Conservation (phyloP, 2,888 invertebrate species). For the Phengaris alcon region DNA sequence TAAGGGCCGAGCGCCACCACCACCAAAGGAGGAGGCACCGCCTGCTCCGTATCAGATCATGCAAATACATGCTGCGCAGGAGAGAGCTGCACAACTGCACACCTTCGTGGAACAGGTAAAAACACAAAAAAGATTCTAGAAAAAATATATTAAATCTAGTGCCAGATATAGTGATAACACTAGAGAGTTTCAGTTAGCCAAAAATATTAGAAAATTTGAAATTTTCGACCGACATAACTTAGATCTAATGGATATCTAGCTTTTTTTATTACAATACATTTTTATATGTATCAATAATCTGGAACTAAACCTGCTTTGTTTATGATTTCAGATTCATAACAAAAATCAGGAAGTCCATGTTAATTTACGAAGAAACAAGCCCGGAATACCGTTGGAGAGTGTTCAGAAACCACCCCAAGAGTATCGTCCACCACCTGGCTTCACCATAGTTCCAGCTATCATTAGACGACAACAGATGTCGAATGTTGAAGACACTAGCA, state of each 20-base stretch:
- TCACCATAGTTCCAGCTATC: slow-evolving; percentile 79
- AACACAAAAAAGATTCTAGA: not conserved
- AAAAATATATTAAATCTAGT: not conserved
- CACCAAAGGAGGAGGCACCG: slow-evolving; percentile 58
- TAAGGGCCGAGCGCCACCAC: slow-evolving; percentile 63
- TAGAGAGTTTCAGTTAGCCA: no score
- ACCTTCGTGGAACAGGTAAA: slow-evolving; percentile 69
- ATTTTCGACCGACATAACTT: no score
- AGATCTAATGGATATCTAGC: no score
- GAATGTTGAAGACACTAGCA: slow-evolving; percentile 62
- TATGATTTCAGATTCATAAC: slow-evolving; percentile 77
- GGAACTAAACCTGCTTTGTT: no score
- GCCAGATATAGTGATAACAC: no score
- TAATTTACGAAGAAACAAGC: slow-evolving; percentile 81
- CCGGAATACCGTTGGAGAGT: slow-evolving; percentile 76
- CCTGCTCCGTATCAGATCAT: slow-evolving; percentile 52
- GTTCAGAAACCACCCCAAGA: slow-evolving; percentile 77
- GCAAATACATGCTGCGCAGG: slow-evolving; percentile 70
- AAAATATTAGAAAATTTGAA: no score
- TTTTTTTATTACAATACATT: no score
- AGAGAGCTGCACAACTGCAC: slow-evolving; percentile 67
- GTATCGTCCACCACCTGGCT: slow-evolving; percentile 81
- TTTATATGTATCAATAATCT: no score
- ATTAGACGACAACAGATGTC: slow-evolving; percentile 63
- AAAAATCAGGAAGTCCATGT: slow-evolving; percentile 84